phyloP scores from a whole-genome alignment of 2,113 vertebrate species.

The Candoia aspera region DNA sequence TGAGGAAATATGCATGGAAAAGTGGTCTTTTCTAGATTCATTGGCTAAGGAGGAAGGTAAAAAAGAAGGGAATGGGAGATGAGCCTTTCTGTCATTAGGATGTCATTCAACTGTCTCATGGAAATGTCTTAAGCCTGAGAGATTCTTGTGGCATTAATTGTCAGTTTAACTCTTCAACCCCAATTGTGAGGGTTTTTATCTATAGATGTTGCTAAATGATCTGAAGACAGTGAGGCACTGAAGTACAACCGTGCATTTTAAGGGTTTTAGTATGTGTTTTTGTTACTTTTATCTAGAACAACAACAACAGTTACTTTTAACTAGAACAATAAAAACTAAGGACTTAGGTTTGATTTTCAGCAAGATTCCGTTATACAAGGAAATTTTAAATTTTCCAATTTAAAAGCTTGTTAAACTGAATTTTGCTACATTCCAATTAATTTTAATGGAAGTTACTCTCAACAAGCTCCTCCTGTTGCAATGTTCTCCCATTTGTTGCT shows the following conservation, averaged over 20 bases:
- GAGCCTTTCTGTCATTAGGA: background rate
- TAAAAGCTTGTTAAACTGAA: slow-evolving; percentile 1
- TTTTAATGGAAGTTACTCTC: slow-evolving; percentile 22
- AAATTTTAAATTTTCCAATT: no score
- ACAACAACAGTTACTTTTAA: no score
- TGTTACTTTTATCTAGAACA: background rate
- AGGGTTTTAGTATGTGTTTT: background rate
- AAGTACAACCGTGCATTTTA: background rate
- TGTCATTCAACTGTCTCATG: background rate
- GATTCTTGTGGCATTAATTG: background rate
- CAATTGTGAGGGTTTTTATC: background rate
- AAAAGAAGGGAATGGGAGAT: background rate
- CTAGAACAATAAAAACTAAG: background rate
- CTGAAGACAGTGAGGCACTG: background rate
- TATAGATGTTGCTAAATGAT: background rate
- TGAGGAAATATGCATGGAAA: background rate
- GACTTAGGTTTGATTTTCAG: background rate
- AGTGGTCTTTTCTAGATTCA: background rate
- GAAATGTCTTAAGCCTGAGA: background rate
- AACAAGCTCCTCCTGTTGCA: background rate
- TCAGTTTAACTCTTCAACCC: background rate
- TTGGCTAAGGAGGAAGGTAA: background rate
- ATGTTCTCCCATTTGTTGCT: background rate
- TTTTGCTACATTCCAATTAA: background rate
- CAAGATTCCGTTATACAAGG: rapidly evolving